phyloP scores from a whole-genome alignment of 2,113 vertebrate species.

The Clarias batrachus region DNA sequence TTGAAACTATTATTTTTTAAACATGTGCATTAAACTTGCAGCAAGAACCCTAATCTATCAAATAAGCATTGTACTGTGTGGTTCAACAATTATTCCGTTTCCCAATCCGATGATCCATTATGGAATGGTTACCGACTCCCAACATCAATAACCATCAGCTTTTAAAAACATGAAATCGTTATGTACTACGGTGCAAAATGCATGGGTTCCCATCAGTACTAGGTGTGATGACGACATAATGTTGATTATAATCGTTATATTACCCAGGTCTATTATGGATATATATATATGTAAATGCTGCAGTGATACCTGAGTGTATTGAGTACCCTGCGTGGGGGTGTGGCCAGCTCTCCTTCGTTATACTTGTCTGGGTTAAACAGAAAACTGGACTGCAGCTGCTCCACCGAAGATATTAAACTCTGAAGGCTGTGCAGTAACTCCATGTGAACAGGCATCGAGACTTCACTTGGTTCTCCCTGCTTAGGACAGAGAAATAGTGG shows the following conservation, averaged over 20 bases:
- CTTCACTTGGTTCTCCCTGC: conserved; percentile 69
- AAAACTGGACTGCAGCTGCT: conserved; percentile 92
- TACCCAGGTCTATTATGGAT: neutral
- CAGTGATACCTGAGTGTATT: conserved; percentile 85
- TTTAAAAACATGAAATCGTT: no score
- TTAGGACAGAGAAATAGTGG: neutral
- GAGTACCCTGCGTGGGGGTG: conserved; percentile 86
- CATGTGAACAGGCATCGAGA: conserved; percentile 77
- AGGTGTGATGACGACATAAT: neutral
- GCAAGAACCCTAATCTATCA: no score
- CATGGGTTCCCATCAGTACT: no score
- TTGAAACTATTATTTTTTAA: no score
- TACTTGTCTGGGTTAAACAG: conserved; percentile 87
- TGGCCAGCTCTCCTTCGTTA: conserved; percentile 84
- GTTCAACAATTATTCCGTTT: no score
- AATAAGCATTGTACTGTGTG: no score
- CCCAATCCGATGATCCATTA: no score
- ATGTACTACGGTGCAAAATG: no score
- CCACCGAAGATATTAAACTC: conserved; percentile 86
- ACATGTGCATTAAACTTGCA: no score
- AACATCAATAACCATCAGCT: no score
- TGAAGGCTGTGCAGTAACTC: conserved; percentile 89
- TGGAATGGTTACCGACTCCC: no score
- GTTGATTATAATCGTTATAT: neutral
- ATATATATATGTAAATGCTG: neutral